Evolutionary conservation across 2,888 invertebrate species (phyloP).

Genomic region (Hemistola chrysoprasaria): DNA sequence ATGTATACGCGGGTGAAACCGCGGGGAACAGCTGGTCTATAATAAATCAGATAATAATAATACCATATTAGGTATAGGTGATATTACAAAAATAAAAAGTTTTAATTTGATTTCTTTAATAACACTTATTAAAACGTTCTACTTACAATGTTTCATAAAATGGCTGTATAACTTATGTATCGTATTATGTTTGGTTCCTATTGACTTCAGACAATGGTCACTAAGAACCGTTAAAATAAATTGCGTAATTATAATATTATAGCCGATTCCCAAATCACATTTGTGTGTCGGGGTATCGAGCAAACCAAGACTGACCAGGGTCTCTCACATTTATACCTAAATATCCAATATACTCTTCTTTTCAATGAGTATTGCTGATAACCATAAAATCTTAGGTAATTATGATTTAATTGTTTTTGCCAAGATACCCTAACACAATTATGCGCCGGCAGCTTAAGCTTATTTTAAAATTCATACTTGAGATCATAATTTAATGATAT

Average conservation of each 20-base stretch:
- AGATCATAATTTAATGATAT: conserved; percentile 51
- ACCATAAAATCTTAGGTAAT: too few relatives aligned
- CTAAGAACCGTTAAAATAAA: conserved; percentile 14
- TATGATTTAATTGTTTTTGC: too few relatives aligned
- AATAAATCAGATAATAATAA: too few relatives aligned
- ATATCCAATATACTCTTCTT: too few relatives aligned
- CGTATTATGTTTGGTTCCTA: conserved; percentile 49
- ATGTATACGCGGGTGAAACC: too few relatives aligned
- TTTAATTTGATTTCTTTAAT: conserved; percentile 61
- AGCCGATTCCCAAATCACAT: neutral
- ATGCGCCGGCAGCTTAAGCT: conserved; percentile 23
- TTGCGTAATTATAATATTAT: conserved; percentile 18
- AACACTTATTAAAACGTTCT: conserved; percentile 71
- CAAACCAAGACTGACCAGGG: too few relatives aligned
- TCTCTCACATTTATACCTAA: too few relatives aligned
- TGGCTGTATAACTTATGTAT: conserved; percentile 54
- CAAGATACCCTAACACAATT: too few relatives aligned
- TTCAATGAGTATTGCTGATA: too few relatives aligned
- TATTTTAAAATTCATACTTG: conserved; percentile 46
- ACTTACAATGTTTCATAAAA: conserved; percentile 64
- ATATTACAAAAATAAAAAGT: conserved; percentile 15
- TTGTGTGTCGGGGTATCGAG: too few relatives aligned
- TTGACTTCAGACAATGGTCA: conserved; percentile 26
- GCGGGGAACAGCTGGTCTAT: too few relatives aligned
- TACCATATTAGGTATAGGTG: too few relatives aligned